These are phyloP conservation scores for Chelon labrosus DNA, from an alignment of 2,797 vertebrate genomes.

Conservation along the genomic window DNA sequence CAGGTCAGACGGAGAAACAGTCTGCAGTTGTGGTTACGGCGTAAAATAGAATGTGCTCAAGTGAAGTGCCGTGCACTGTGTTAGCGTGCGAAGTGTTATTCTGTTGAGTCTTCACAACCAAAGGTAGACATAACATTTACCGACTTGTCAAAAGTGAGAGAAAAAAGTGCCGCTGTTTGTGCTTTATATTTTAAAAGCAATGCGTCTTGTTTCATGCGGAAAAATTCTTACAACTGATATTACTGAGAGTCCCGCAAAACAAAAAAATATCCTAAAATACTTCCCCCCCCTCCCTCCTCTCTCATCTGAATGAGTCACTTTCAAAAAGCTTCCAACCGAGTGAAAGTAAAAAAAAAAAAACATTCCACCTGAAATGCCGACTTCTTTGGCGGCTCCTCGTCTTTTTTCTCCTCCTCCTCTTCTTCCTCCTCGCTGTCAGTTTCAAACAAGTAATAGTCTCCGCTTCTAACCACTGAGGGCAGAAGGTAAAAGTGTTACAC, in stretches of 20 bases:
- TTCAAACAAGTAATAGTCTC: slow-evolving; percentile 99
- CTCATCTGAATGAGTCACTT: too few species aligned
- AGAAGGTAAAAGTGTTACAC: slow-evolving; percentile 57
- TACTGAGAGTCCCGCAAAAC: too few species aligned
- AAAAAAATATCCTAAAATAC: too few species aligned
- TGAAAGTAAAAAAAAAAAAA: not conserved
- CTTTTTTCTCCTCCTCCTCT: slow-evolving; percentile 93
- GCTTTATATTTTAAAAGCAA: not conserved
- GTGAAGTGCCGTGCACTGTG: not conserved
- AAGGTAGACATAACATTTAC: not conserved
- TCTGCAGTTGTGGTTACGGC: slow-evolving; percentile 14
- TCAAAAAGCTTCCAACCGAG: not conserved
- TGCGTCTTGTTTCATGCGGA: too few species aligned
- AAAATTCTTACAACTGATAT: too few species aligned
- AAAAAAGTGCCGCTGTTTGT: not conserved
- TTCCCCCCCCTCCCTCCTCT: too few species aligned
- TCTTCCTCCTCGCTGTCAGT: slow-evolving; percentile 99
- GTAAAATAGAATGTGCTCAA: slow-evolving; percentile 5
- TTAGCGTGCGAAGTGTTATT: too few species aligned
- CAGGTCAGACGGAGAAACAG: slow-evolving; percentile 5
- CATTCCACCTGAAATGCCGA: slow-evolving; percentile 90
- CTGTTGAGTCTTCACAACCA: too few species aligned
- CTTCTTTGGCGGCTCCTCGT: slow-evolving; percentile 91
- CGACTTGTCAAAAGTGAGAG: not conserved
- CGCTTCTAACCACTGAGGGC: slow-evolving; percentile 97